Evolutionary conservation across 2,888 invertebrate species (phyloP).

Genomic region (Eulithis testata): DNA sequence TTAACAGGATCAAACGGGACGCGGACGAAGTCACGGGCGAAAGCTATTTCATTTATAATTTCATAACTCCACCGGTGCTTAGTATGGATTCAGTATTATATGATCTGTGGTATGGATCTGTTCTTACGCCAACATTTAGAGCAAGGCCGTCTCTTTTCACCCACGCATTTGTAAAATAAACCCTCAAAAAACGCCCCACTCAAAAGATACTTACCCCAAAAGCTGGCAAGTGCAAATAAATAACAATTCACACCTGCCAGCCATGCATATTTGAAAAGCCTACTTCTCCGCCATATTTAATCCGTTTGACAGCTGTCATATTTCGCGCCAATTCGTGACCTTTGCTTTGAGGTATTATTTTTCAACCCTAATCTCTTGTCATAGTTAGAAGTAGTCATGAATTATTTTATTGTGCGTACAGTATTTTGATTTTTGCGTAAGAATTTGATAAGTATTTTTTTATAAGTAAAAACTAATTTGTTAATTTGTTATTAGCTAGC

Average conservation of each 20-base stretch:
- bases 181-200: not conserved
- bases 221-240: slow-evolving; percentile 10
- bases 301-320: slow-evolving; percentile 74
- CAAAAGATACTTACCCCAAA: slow-evolving; percentile 1
- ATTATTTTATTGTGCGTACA: slow-evolving; percentile 37
- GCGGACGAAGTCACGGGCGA: too few relatives aligned
- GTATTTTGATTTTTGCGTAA: slow-evolving; percentile 32
- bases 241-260: slow-evolving; percentile 19
- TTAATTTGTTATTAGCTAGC: too few relatives aligned
- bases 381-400: slow-evolving; percentile 37
- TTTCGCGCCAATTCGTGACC: slow-evolving; percentile 57
- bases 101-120: too few relatives aligned
- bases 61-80: too few relatives aligned
- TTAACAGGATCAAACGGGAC: too few relatives aligned
- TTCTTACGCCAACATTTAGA: too few relatives aligned
- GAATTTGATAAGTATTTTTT: too few relatives aligned
- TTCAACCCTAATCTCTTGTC: slow-evolving; percentile 47
- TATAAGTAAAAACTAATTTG: too few relatives aligned
- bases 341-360: slow-evolving; percentile 57
- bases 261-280: slow-evolving; percentile 23
- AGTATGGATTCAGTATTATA: too few relatives aligned
- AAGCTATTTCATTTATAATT: too few relatives aligned
- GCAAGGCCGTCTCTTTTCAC: too few relatives aligned
- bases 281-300: slow-evolving; percentile 56
- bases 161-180: not conserved